Evolutionary conservation across 1,140 invertebrate genomes (phyloP), one percentile per base, ranked within the genome.

Genomic region (Reticulitermes speratus): DNA sequence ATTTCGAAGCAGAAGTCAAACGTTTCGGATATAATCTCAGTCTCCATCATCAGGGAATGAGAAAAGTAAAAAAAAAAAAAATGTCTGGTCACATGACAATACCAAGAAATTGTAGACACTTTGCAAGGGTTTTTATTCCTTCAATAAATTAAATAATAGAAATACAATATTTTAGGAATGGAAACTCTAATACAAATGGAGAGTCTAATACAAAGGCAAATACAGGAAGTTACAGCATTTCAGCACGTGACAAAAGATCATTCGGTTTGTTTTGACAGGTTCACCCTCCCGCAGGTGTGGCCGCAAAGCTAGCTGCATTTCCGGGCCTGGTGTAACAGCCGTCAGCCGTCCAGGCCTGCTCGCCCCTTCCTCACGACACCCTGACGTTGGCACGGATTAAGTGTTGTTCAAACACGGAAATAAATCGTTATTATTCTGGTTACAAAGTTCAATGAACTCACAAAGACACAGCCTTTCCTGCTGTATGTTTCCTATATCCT

Each of bases 361-460:
- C 65, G 16, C 65, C 65, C 25, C n/a, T 14, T 30, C 25, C 9
- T 19, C 8, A 21, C 52, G 19, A 55, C 14, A 16, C 14, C 65
- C 65, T 6, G 65, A 75, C 65, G 65, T 2, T n/a, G 25, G 9
- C 9, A 75, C n/a, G 65, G 14, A n/a, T 25, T 75, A n/a, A 75
- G n/a, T 75, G 25, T 75, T 75, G 25, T 30, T 75, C 65, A 75
- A 30, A 75, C 65, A 75, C 65, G 65, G 65, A 75, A 75, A 75
- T 75, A 75, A 75, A 75, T n/a, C 25, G n/a, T 75, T 75, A 75
- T 75, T 75, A 75, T 30, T 75, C 12, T 30, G n/a, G 65, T 75
- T 75, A 75, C 65, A 75, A 44, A 45, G 83, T 84, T 82, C 86
- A 83, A 45, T 65, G 85, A 86, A 83, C 30, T 85, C 21, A 25